Percentiles rank a stretch among this genome's conserved stretches.
These are phyloP conservation scores for Kryphioiulus occultus DNA, from an alignment of 2,888 invertebrate species.

Conservation along the genomic window DNA sequence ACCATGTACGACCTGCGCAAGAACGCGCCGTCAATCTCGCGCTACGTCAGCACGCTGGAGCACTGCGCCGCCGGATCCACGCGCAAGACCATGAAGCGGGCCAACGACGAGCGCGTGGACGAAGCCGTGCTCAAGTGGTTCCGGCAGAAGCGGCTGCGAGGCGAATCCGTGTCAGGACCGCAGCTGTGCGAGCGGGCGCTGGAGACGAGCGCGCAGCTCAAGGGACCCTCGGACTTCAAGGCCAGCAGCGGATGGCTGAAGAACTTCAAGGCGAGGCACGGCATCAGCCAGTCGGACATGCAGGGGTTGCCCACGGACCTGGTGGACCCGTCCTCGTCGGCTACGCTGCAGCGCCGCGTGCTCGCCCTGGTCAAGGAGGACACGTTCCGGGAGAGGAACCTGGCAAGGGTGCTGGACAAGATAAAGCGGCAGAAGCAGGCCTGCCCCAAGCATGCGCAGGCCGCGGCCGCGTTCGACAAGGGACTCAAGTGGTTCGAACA, in stretches of 20 bases:
- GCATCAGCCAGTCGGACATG: conserved; percentile 42
- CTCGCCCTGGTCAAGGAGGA: conserved; percentile 24
- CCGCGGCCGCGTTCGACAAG: not conserved
- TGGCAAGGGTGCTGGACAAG: not conserved
- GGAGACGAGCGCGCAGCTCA: conserved; percentile 50
- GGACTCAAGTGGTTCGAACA: conserved; percentile 6
- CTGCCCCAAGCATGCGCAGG: not conserved
- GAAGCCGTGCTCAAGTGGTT: conserved; percentile 53
- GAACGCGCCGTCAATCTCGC: not conserved
- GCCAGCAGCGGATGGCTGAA: conserved; percentile 55
- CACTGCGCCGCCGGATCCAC: not conserved
- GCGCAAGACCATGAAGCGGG: conserved; percentile 39
- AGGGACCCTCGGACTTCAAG: conserved; percentile 54
- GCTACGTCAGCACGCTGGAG: not conserved
- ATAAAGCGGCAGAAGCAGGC: not conserved
- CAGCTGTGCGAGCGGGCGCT: conserved; percentile 53
- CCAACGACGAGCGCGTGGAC: conserved; percentile 52
- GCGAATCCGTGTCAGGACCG: conserved; percentile 52
- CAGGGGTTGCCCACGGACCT: conserved; percentile 41
- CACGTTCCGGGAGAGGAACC: not conserved
- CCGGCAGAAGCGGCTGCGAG: conserved; percentile 42
- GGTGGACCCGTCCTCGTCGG: not conserved
- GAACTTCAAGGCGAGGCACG: conserved; percentile 54
- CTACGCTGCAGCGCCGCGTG: not conserved
- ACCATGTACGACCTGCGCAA: not conserved